Evolutionary conservation across 2,888 invertebrate species (phyloP), one percentile per base, ranked within the genome.

Genomic region (Sarcophaga variegata): DNA sequence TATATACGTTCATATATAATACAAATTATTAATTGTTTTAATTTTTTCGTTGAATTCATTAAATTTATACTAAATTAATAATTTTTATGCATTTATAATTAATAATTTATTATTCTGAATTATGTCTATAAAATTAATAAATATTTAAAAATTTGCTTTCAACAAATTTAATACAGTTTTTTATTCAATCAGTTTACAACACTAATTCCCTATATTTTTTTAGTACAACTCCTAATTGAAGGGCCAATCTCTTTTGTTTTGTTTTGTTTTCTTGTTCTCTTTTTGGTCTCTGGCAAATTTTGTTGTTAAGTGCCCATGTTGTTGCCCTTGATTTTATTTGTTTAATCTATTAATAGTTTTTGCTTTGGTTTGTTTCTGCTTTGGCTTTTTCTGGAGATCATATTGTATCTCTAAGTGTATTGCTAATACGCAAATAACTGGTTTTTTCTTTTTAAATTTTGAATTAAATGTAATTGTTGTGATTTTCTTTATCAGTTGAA

Each of bases 311-410:
- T 14, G 22, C 67, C 60, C 60, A 10, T 54, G 22, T 70, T 79
- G 78, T 63, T 63, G 79, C 49, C 79, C 79, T 79, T 79, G 79
- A 70, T 64, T 64, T 47, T 47, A 60, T 70, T 79, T 79, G 47
- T 70, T 54, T 79, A 60, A 47, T 62, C 70, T 79, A 79, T 66
- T 20, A 79, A 71, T 79, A 79, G 64, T 64, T 71, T 54, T n/a
- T 37, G 37, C 37, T 11, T 22, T 79, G 2, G 45, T 63, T 12
- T 47, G 3, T 14, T 27, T n/a, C 37, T 37, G 37, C 37, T 11
- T 22, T 79, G 2, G 45, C 45, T 12, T 47, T 14, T 37, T 37
- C 37, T 37, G 37, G 37, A 37, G 8, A 37, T 37, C 25, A 25
- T 25, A 63, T 63, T 63, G 14, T 63, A 63, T 25, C 10, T 63